Base-by-base conservation (phyloP, 92 coral and sea anemone genomes). In the Epizoanthus scotinus region DNA sequence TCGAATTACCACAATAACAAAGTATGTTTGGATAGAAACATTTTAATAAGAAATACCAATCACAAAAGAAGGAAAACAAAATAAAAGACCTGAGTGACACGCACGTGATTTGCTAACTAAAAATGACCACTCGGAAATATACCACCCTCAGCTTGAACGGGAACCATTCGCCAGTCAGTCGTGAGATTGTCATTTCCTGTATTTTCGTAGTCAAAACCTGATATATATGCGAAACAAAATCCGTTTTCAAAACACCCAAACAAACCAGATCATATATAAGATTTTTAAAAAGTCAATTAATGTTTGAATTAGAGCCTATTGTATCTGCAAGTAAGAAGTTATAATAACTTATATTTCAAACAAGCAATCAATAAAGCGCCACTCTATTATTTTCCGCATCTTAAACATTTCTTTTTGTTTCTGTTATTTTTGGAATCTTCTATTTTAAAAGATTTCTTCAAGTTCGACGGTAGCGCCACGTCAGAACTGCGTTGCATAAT, bases 151-250 rank as follows among this genome's bases (percentile, higher is more conserved):
- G 50, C 21, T 58, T 34, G 53, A 75, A 34, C 81, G 59, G 81
- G 81, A 75, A 60, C 21, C 21, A 36, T 55, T 49, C 18, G 42
- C 55, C 25, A 20, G 26, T 8, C 55, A 40, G 60, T 57, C 79
- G 31, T 15, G 56, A 73, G 66, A 21, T n/a, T 27, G 57, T 34
- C 13, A 75, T 75, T 58, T 75, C 81, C 69, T 59, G 81, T 60
- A 13, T 18, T 44, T 56, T 58, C 17, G 36, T 22, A 31, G 36
- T 55, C 3, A 22, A 75, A 3, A 3, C 57, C 20, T 5, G 21
- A 69, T n/a, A 38, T 31, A 17, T 29, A 59, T 75, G 54, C 81
- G 69, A 75, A 75, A 75, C 61, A 54, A 59, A 58, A 21, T 49
- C 18, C 31, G 28, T 15, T 19, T 49, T 19, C 10, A 17, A 34